Base-by-base conservation (phyloP, 1,140 invertebrate species). In the Heliconius congener region DNA sequence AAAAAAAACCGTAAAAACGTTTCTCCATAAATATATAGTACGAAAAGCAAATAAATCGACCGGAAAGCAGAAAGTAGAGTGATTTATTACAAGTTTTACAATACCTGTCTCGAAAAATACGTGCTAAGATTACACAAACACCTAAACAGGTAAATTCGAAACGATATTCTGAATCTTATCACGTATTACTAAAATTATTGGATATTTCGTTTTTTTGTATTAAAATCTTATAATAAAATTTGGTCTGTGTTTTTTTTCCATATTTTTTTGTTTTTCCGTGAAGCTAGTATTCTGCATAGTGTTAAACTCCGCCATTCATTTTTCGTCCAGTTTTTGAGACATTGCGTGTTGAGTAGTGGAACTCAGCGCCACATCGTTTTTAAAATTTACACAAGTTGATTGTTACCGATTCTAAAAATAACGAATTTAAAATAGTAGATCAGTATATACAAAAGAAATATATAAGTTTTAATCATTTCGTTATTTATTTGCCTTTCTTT, bases 61-160 rank as follows among this genome's bases (percentile, higher is more conserved):
- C 57, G 57, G 23, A 66, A 66, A 66, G 23, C 23, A 23, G 57
- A 66, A 66, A 23, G 8, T 23, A 13, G 11, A 66, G 19, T 66
- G 57, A 66, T 66, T 66, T 66, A 66, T 66, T 3, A 66, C 23
- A 27, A 27, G 3, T 66, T 66, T 66, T 9, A 11, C 60, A 66
- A 66, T 66, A 66, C 23, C 9, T 66, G n/a, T 27, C 60, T 16
- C 60, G 60, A 66, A 66, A 66, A 66, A 66, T 27, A 66, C 60
- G 60, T 66, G 60, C n/a, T 3, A 66, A 27, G 60, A 27, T 5
- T 66, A 66, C 27, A 30, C 11, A 66, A 66, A 66, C 27, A 66
- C 8, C 11, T 27, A 66, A 66, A 66, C n/a, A 66, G 60, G 60
- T 66, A 27, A 30, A 66, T 5, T 30, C 23, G 60, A 66, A 27